A percentile compares a stretch with the other conserved stretches of the same genome.
Evolutionary conservation across 2,113 vertebrate genomes (phyloP).

Genomic region (Psephotus haematonotus): DNA sequence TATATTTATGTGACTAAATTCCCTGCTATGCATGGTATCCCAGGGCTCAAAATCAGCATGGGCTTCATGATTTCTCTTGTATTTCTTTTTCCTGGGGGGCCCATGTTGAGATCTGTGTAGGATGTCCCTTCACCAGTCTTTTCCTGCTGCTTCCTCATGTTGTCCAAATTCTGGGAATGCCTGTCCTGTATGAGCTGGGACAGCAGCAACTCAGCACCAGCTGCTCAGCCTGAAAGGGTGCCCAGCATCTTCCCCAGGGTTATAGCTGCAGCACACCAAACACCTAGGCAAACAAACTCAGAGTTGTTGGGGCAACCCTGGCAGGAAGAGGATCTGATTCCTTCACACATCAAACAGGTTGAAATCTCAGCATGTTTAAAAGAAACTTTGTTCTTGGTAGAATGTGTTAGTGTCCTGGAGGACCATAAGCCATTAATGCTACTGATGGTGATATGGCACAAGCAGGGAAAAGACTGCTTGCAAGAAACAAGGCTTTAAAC

Average conservation of each 20-base stretch:
- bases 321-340: neutral
- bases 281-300: neutral
- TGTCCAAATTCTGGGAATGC: constrained; percentile 23
- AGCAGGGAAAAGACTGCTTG: neutral
- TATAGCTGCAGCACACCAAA: neutral
- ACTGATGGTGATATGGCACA: neutral
- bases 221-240: neutral
- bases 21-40: neutral
- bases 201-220: neutral
- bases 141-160: neutral
- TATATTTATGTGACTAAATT: neutral
- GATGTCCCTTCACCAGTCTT: neutral
- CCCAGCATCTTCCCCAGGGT: neutral
- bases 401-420: neutral
- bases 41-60: neutral
- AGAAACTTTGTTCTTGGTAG: neutral
- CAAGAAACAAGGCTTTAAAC: neutral
- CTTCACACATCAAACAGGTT: neutral
- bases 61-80: neutral
- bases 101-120: rapidly evolving
- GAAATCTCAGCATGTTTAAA: neutral
- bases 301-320: neutral
- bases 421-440: neutral
- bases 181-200: neutral
- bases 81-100: neutral